These are phyloP conservation scores for Pararge aegeria DNA, from an alignment of 1,140 invertebrate species.

Conservation along the genomic window DNA sequence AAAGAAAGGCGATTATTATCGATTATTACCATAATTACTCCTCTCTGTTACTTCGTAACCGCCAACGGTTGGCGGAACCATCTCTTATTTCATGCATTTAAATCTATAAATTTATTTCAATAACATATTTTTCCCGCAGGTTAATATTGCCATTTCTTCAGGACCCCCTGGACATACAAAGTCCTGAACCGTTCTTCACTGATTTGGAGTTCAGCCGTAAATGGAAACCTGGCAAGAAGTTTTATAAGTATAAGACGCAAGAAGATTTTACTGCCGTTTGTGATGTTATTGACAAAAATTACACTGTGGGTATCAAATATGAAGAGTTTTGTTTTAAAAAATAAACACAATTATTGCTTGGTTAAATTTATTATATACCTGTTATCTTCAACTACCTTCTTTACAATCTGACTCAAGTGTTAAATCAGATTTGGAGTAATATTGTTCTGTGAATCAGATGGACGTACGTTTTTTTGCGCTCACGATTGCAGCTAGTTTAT, in stretches of 20 bases:
- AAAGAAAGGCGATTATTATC: no score
- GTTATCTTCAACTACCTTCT: no score
- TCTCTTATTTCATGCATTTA: no score
- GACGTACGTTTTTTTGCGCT: no score
- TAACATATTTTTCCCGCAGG: constrained; percentile 24
- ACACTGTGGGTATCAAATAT: constrained; percentile 32
- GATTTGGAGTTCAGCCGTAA: constrained; percentile 42
- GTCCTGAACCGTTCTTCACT: constrained; percentile 48
- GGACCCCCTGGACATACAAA: constrained; percentile 50
- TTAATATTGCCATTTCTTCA: constrained; percentile 46
- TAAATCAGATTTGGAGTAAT: no score
- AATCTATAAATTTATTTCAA: no score
- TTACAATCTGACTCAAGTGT: no score
- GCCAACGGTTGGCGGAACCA: no score
- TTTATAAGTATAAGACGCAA: constrained; percentile 43
- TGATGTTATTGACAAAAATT: constrained; percentile 43
- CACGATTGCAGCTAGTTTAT: no score
- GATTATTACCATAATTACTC: no score
- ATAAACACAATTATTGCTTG: not conserved
- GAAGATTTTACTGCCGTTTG: constrained; percentile 43
- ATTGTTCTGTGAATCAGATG: no score
- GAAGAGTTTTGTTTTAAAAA: constrained; percentile 21
- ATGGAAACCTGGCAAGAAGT: constrained; percentile 38
- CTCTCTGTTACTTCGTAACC: no score
- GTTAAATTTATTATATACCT: not conserved